Percentiles rank a stretch among this genome's conserved stretches.
Conservation (phyloP, 2,797 vertebrate genomes). For the Melanotaenia parkinsoni region DNA sequence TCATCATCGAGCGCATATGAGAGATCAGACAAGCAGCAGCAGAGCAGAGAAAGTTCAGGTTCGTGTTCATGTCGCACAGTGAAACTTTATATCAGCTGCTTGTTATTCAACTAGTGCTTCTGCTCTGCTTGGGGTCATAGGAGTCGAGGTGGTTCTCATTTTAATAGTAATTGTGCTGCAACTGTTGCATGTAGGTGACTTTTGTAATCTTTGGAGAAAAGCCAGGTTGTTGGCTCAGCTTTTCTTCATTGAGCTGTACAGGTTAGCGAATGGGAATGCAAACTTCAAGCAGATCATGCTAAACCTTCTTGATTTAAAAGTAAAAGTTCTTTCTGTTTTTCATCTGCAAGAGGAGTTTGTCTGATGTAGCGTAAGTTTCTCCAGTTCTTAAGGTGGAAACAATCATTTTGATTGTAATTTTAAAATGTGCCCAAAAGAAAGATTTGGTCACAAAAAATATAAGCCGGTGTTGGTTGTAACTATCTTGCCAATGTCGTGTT, state of each 20-base stretch:
- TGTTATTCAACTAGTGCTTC: slow-evolving; percentile 18
- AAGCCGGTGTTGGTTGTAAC: neutral
- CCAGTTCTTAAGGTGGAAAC: no score
- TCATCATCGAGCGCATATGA: slow-evolving; percentile 33
- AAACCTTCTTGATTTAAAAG: neutral
- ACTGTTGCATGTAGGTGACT: neutral
- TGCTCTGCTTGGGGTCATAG: neutral
- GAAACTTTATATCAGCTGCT: slow-evolving; percentile 8
- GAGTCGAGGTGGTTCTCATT: neutral
- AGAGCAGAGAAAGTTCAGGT: slow-evolving; percentile 23
- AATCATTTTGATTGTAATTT: no score
- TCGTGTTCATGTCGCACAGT: neutral
- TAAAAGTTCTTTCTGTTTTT: neutral
- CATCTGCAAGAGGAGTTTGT: neutral
- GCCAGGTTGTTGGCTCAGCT: neutral
- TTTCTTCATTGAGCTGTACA: neutral
- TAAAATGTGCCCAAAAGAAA: no score
- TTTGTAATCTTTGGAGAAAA: neutral
- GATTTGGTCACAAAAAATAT: neutral
- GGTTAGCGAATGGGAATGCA: neutral
- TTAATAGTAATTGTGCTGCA: neutral
- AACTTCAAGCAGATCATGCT: neutral
- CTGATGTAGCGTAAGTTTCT: no score
- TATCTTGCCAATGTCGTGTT: neutral
- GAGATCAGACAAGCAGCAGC: slow-evolving; percentile 46